Base-by-base conservation (phyloP, 2,888 invertebrate species). In the Metacarcinus magister region DNA sequence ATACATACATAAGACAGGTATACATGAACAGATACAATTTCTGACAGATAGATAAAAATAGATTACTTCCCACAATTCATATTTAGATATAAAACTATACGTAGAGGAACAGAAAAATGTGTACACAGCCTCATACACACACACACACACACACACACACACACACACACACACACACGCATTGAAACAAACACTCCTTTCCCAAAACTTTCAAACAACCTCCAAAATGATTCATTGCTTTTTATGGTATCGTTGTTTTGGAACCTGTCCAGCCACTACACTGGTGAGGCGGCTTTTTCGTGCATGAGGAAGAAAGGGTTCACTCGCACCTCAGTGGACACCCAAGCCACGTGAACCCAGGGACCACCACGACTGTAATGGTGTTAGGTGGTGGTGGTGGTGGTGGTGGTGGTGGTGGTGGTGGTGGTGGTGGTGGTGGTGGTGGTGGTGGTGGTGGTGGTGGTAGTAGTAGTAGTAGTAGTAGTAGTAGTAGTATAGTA, bases 1-100 rank as follows among this genome's bases (percentile, higher is more conserved):
- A 39, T 19, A 92, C 48, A 92, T 39, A 92, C 48, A 92, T 92
- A 92, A n/a, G n/a, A n/a, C n/a, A n/a, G n/a, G n/a, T n/a, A n/a
- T n/a, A n/a, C n/a, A n/a, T n/a, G n/a, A n/a, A n/a, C n/a, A n/a
- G n/a, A n/a, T n/a, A n/a, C n/a, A n/a, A n/a, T n/a, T n/a, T n/a
- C n/a, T n/a, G n/a, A n/a, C n/a, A n/a, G n/a, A n/a, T n/a, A n/a
- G n/a, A n/a, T n/a, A n/a, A n/a, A n/a, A n/a, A n/a, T n/a, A n/a
- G n/a, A n/a, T n/a, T n/a, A n/a, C n/a, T n/a, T n/a, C n/a, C n/a
- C n/a, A n/a, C n/a, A n/a, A n/a, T n/a, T n/a, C n/a, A n/a, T n/a
- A n/a, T n/a, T n/a, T n/a, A n/a, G n/a, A n/a, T 54, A 4, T 54
- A 54, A 10, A 54, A 13, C 1, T 54, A 54, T 13, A 54, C 54